Conservation (phyloP, 2,888 invertebrate genomes). For the Laothoe populi region DNA sequence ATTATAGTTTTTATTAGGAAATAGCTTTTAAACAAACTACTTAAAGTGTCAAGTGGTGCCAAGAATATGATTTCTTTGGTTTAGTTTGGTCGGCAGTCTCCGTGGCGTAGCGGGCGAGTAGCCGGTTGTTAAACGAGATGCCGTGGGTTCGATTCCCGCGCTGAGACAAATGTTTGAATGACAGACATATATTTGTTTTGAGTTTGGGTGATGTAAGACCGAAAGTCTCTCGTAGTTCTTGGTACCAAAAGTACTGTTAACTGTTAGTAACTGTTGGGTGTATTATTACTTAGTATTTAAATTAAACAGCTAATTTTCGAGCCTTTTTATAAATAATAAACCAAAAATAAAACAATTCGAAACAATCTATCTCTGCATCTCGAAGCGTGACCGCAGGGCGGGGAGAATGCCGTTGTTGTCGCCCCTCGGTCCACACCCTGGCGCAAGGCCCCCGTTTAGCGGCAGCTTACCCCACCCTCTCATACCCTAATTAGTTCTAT, state of each 20-base stretch:
- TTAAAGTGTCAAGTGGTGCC: slow-evolving; percentile 3
- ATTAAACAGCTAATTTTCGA: too few species aligned
- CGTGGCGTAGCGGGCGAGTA: too few species aligned
- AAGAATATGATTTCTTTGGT: not conserved
- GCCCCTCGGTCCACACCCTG: slow-evolving; percentile 28
- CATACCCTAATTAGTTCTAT: slow-evolving; percentile 75
- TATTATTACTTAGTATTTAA: not conserved
- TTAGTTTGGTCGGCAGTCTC: too few species aligned
- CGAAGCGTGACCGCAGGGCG: slow-evolving; percentile 59
- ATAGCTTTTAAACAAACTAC: not conserved
- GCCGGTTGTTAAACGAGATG: too few species aligned
- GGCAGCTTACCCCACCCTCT: slow-evolving; percentile 48
- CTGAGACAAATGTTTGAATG: too few species aligned
- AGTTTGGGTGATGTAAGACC: too few species aligned
- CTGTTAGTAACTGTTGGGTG: too few species aligned
- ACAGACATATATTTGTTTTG: too few species aligned
- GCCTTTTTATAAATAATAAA: slow-evolving; percentile 30
- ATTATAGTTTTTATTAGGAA: too few species aligned
- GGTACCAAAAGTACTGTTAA: too few species aligned
- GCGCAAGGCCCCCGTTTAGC: slow-evolving; percentile 48
- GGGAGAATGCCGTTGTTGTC: slow-evolving; percentile 31
- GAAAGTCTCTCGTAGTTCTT: too few species aligned
- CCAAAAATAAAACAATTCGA: slow-evolving; percentile 49
- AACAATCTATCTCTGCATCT: slow-evolving; percentile 55
- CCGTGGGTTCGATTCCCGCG: too few species aligned